Conservation (phyloP, 53 echinoderm and acorn worm genomes). For the Mesocentrotus franciscanus region DNA sequence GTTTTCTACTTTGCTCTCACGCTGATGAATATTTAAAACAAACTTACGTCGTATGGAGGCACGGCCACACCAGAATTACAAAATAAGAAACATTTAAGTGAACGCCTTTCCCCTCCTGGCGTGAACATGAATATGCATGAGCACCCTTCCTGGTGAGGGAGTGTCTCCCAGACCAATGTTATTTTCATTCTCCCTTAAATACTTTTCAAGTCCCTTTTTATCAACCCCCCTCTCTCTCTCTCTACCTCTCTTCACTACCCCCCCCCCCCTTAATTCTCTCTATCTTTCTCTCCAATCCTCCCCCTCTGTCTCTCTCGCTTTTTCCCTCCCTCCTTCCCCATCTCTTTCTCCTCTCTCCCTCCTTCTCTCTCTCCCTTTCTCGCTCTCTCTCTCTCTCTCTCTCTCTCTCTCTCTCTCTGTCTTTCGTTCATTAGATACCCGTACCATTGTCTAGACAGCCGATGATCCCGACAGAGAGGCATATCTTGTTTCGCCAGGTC, state of each 20-base stretch:
- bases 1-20: not conserved
- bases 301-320: not conserved
- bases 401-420: not conserved
- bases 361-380: not conserved
- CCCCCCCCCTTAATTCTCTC: not conserved
- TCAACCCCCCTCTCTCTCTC: not conserved
- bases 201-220: too few relatives aligned
- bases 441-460: constrained; percentile 89
- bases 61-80: too few relatives aligned
- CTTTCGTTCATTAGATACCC: not conserved
- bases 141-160: too few relatives aligned
- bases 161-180: too few relatives aligned
- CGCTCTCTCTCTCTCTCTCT: not conserved
- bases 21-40: too few relatives aligned
- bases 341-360: not conserved
- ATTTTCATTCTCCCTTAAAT: not conserved
- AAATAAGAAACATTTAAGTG: too few relatives aligned
- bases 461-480: constrained; percentile 75
- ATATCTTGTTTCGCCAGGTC: constrained; percentile 60
- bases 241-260: too few relatives aligned
- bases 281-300: not conserved
- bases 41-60: too few relatives aligned
- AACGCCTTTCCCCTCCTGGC: too few relatives aligned
- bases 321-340: not conserved
- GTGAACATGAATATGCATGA: too few relatives aligned